Percentiles rank a stretch among this genome's conserved stretches.
phyloP scores from a whole-genome alignment of 2,113 vertebrate genomes.

The Elgaria multicarinata region DNA sequence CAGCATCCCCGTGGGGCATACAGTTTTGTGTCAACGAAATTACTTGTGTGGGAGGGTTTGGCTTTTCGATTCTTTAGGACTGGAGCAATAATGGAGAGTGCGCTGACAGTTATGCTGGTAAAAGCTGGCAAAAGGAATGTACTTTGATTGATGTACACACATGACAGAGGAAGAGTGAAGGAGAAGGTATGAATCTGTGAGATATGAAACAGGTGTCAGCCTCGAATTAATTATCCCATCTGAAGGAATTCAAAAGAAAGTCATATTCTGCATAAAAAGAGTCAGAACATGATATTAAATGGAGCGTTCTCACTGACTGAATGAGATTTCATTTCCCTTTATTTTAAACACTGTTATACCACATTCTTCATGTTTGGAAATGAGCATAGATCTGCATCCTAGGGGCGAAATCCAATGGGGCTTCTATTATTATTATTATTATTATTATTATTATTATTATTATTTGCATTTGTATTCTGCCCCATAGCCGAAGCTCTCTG shows the following conservation, averaged over 20 bases:
- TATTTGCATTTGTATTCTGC: too few relatives aligned
- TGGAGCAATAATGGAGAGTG: background rate
- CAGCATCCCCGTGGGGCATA: background rate
- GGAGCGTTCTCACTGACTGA: background rate
- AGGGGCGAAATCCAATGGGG: too few relatives aligned
- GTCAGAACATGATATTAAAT: background rate
- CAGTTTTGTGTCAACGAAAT: conserved; percentile 39
- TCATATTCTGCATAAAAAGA: background rate
- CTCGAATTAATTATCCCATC: rapidly evolving
- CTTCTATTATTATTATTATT: too few relatives aligned
- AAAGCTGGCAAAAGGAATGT: background rate
- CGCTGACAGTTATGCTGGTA: background rate
- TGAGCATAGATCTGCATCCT: background rate
- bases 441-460: too few relatives aligned
- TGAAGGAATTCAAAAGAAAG: conserved; percentile 25
- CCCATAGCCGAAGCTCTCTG: too few relatives aligned
- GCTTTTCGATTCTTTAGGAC: conserved; percentile 20
- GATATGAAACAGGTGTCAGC: background rate
- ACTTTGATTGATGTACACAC: background rate
- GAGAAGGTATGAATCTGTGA: background rate
- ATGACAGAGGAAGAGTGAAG: too few relatives aligned
- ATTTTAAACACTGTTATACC: background rate
- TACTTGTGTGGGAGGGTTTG: background rate
- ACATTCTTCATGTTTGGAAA: background rate
- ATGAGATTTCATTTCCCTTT: conserved; percentile 11